phyloP scores from a whole-genome alignment of 53 echinoderm and acorn worm genomes.

The Actinopyga echinites region DNA sequence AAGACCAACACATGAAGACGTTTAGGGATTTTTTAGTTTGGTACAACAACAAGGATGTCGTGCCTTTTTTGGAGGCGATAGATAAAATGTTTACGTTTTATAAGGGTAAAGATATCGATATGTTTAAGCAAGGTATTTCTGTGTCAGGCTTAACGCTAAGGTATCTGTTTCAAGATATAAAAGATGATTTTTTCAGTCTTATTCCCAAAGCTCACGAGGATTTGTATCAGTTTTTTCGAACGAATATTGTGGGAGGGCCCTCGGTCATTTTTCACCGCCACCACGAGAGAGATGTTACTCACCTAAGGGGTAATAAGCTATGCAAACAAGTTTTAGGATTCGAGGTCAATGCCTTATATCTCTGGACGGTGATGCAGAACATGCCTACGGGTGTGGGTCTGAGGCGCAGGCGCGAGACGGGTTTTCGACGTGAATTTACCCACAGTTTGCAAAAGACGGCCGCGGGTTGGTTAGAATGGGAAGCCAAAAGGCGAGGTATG shows the following conservation, averaged over 20 bases:
- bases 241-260: slow-evolving; percentile 63
- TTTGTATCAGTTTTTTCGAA: slow-evolving; percentile 37
- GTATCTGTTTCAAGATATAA: slow-evolving; percentile 51
- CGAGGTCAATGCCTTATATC: slow-evolving; percentile 69
- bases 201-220: slow-evolving; percentile 47
- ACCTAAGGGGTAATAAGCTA: slow-evolving; percentile 49
- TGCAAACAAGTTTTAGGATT: slow-evolving; percentile 55
- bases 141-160: slow-evolving; percentile 60
- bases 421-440: slow-evolving; percentile 14
- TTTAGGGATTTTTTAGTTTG: slow-evolving; percentile 48
- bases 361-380: slow-evolving; percentile 49
- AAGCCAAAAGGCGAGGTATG: slow-evolving; percentile 16
- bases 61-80: slow-evolving; percentile 59
- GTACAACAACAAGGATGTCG: slow-evolving; percentile 67
- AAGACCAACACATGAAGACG: slow-evolving; percentile 37
- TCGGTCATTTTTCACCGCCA: slow-evolving; percentile 58
- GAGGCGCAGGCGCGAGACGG: background rate
- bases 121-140: slow-evolving; percentile 29
- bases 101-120: slow-evolving; percentile 32
- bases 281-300: slow-evolving; percentile 51
- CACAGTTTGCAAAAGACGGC: slow-evolving; percentile 28
- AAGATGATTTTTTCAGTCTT: slow-evolving; percentile 18
- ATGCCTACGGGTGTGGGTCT: slow-evolving; percentile 44
- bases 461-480: slow-evolving; percentile 53
- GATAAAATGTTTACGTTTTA: slow-evolving; percentile 66